Base-by-base conservation (phyloP, 2,888 invertebrate genomes). In the Drosophila nr. medialis region DNA sequence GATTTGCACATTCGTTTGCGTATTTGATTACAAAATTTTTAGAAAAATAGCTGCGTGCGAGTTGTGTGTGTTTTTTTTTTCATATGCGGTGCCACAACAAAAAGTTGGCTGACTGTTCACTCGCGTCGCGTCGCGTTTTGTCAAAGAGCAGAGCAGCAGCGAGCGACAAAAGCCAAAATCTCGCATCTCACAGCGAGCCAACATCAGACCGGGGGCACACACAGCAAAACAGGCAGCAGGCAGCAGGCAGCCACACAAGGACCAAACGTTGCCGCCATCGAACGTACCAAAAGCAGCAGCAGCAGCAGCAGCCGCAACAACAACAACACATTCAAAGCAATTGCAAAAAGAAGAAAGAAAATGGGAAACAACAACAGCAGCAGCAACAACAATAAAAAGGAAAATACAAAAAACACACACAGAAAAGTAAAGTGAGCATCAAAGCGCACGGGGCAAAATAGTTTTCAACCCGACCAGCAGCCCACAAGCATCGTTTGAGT, bases 121-220 rank as follows among this genome's bases (percentile, higher is more conserved):
- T 85, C 85, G 88, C 85, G 88, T 81, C 83, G 88, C 84, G 88
- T 75, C 88, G 88, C 85, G 82, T 91, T 91, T 45, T 91, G 91
- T 91, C 91, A 91, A 90, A 88, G 88, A 86, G 83, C 84, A 82
- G 80, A 72, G 76, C 24, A 45, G 24, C 78, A 77, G 78, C 78
- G 81, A 90, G 90, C 90, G 84, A 87, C 89, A 91, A 90, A 86
- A 89, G 88, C 87, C 91, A 91, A 91, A 90, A 90, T 90, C 83
- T 87, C 89, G 80, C 89, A 85, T 60, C 61, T 79, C 87, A 77
- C 88, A 80, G 82, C 75, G 81, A 71, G 18, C 60, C 75, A 76
- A 83, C 67, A 80, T 67, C 81, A 80, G 69, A 75, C 78, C 74
- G 74, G 77, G 77, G 69, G 60, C 64, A 77, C 56, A 75, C 65